Conservation (phyloP, 2,797 vertebrate genomes). For the Tiaroga cobitis region DNA sequence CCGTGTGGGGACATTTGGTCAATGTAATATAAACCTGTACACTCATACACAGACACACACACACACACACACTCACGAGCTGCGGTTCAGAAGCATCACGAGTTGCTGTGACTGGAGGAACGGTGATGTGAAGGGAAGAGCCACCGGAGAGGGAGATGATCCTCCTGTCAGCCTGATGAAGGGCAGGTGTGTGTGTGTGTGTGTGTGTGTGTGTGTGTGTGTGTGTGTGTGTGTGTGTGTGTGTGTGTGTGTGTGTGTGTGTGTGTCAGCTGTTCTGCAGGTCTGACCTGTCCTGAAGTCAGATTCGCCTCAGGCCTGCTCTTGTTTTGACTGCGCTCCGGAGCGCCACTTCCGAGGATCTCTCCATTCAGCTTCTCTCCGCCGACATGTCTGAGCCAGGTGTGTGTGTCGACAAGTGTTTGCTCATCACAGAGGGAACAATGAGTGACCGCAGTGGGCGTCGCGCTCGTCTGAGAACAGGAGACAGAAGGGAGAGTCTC, state of each 20-base stretch:
- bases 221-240: too few relatives aligned
- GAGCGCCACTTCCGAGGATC: conserved; percentile 26
- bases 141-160: conserved; percentile 48
- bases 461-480: conserved; percentile 21
- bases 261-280: conserved; percentile 47
- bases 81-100: background rate
- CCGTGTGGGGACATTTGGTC: too few relatives aligned
- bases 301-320: conserved; percentile 24
- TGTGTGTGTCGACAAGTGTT: conserved; percentile 53
- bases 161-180: conserved; percentile 44
- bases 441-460: conserved; percentile 44
- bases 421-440: conserved; percentile 41
- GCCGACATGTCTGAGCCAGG: conserved; percentile 49
- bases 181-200: conserved; percentile 29
- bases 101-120: background rate
- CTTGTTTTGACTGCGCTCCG: conserved; percentile 46
- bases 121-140: background rate
- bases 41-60: too few relatives aligned
- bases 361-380: conserved; percentile 20
- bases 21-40: too few relatives aligned
- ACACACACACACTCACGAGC: too few relatives aligned
- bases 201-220: too few relatives aligned
- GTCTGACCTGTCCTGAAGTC: conserved; percentile 59
- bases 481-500: conserved; percentile 16
- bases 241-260: too few relatives aligned